phyloP scores from a whole-genome alignment of 1,140 invertebrate genomes.

The Linepithema humile region DNA sequence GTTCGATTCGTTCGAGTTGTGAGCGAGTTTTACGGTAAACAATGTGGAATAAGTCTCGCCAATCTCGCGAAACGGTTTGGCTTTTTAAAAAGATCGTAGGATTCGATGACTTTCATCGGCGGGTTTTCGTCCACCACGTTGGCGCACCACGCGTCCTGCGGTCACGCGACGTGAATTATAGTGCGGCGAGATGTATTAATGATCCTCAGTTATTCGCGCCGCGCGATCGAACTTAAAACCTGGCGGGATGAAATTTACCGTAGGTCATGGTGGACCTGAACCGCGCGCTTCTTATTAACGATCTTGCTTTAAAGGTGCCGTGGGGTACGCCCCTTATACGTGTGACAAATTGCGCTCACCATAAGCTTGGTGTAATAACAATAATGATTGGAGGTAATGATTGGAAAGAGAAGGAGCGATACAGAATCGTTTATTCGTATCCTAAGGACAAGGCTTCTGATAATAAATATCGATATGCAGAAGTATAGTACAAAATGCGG shows the following conservation, averaged over 20 bases:
- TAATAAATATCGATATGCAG: constrained; percentile 4
- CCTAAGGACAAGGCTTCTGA: not conserved
- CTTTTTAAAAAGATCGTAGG: not conserved
- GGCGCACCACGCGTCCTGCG: not conserved
- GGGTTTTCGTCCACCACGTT: constrained; percentile 18
- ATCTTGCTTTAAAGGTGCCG: constrained; percentile 39
- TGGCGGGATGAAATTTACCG: constrained; percentile 41
- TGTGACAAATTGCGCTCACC: constrained; percentile 38
- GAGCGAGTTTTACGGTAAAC: not conserved
- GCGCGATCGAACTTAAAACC: constrained; percentile 34
- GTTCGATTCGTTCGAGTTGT: not conserved
- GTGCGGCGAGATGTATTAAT: constrained; percentile 21
- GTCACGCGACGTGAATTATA: constrained; percentile 43
- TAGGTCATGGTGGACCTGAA: constrained; percentile 39
- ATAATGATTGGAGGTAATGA: constrained; percentile 8
- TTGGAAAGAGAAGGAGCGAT: not conserved
- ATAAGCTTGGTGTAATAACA: constrained; percentile 24
- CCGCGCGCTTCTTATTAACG: constrained; percentile 44
- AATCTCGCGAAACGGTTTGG: not conserved
- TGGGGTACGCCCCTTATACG: constrained; percentile 22
- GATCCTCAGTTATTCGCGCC: constrained; percentile 35
- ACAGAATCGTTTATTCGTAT: constrained; percentile 13
- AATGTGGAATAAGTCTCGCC: not conserved
- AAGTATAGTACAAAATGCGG: not conserved
- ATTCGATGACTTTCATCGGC: not conserved